Evolutionary conservation across 2,888 invertebrate genomes (phyloP).

Genomic region (Heteropelma amictum): DNA sequence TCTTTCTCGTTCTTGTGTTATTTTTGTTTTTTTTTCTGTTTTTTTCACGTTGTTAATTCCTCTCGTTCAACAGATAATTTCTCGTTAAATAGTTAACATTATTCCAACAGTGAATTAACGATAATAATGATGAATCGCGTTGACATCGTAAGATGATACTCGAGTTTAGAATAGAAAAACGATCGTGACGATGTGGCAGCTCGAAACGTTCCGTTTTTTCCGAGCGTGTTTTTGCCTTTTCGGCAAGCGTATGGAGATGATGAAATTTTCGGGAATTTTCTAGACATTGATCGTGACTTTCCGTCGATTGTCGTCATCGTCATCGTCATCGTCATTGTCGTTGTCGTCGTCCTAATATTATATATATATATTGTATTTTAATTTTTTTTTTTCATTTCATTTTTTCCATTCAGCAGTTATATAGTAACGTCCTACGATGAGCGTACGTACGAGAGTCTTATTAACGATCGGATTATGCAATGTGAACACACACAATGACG

Average conservation of each 20-base stretch:
- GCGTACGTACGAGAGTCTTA: slow-evolving; percentile 77
- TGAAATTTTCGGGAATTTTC: slow-evolving; percentile 46
- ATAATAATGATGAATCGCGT: slow-evolving; percentile 48
- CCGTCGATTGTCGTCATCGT: slow-evolving; percentile 40
- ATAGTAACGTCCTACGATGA: slow-evolving; percentile 69
- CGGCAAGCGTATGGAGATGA: slow-evolving; percentile 5
- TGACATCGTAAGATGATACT: slow-evolving; percentile 1
- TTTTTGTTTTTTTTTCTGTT: neutral
- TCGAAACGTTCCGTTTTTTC: too few relatives aligned
- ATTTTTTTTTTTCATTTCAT: slow-evolving; percentile 47
- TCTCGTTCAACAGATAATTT: slow-evolving; percentile 12
- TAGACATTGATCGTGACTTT: slow-evolving; percentile 49
- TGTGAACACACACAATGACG: slow-evolving; percentile 77
- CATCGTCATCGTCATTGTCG: neutral
- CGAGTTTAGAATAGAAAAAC: slow-evolving; percentile 28
- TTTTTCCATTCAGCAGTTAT: slow-evolving; percentile 41
- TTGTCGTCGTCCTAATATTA: slow-evolving; percentile 31
- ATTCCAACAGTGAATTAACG: slow-evolving; percentile 51
- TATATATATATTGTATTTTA: slow-evolving; percentile 18
- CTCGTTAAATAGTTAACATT: slow-evolving; percentile 43
- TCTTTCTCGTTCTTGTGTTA: neutral
- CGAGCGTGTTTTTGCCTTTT: neutral
- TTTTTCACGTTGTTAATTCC: neutral
- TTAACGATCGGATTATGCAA: slow-evolving; percentile 77
- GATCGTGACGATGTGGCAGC: too few relatives aligned